phyloP scores from a whole-genome alignment of 2,113 vertebrate species.

The Montifringilla adamsi region DNA sequence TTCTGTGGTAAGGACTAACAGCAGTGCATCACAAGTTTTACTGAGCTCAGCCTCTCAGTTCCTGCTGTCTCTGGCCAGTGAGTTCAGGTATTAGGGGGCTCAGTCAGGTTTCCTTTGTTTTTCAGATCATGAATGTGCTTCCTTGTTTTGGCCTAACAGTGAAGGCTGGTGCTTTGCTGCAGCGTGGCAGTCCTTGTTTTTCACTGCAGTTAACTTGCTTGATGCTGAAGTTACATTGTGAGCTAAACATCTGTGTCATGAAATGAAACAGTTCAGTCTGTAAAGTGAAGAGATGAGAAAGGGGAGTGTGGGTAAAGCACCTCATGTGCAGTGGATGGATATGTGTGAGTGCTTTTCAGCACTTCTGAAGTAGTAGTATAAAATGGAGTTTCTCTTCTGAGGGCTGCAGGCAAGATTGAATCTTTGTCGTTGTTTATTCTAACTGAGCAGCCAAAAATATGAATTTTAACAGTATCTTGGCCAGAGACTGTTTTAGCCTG shows the following conservation, averaged over 20 bases:
- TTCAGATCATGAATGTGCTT: neutral
- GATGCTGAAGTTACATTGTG: neutral
- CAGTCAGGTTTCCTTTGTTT: neutral
- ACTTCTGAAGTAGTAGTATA: neutral
- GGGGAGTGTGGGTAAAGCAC: neutral
- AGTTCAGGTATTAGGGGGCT: neutral
- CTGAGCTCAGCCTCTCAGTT: neutral
- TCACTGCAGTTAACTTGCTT: neutral
- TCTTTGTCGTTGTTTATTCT: neutral
- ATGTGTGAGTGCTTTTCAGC: neutral
- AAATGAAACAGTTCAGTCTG: accelerated
- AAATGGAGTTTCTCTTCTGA: neutral
- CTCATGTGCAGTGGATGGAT: neutral
- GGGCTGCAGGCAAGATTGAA: neutral
- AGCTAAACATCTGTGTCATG: neutral
- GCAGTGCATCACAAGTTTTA: neutral
- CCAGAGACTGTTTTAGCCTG: neutral
- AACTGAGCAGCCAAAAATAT: neutral
- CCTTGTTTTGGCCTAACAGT: neutral
- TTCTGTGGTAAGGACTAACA: neutral
- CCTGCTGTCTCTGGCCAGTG: neutral
- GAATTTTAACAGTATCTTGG: neutral
- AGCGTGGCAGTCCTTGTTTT: neutral
- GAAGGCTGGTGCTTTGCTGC: neutral
- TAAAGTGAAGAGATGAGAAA: neutral